A percentile compares a stretch with the other conserved stretches of the same genome.
phyloP scores from a whole-genome alignment of 2,797 vertebrate species.

The Protosalanx chinensis region DNA sequence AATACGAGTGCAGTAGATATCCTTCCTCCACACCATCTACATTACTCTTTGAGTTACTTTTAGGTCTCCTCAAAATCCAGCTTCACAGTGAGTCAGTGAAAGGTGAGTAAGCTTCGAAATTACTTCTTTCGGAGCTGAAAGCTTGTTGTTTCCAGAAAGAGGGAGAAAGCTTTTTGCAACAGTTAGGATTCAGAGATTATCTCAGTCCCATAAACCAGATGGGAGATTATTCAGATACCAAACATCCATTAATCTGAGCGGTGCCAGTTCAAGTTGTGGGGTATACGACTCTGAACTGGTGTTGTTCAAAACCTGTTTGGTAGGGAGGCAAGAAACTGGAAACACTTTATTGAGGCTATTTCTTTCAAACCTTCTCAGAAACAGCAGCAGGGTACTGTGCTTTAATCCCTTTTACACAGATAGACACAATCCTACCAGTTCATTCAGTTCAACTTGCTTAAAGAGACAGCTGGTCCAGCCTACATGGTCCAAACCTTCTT shows the following conservation, averaged over 20 bases:
- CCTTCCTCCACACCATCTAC: neutral
- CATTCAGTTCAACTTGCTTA: neutral
- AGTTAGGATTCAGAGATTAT: conserved; percentile 58
- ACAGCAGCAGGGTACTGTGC: neutral
- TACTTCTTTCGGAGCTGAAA: neutral
- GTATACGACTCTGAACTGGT: neutral
- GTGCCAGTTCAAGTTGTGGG: neutral
- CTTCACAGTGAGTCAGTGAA: neutral
- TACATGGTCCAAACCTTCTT: neutral
- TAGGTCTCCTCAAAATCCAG: neutral
- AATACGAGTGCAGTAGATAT: no score
- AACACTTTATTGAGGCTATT: no score
- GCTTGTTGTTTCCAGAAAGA: conserved; percentile 24
- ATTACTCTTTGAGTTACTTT: neutral
- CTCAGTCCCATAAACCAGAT: conserved; percentile 47
- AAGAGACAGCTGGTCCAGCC: neutral
- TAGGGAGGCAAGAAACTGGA: no score
- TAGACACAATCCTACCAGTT: neutral
- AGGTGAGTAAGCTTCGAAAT: neutral
- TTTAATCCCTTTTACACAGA: neutral
- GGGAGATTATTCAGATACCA: conserved; percentile 53
- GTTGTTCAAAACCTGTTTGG: no score
- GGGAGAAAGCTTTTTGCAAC: conserved; percentile 14
- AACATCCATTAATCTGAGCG: conserved; percentile 4
- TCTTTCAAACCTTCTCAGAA: neutral